phyloP scores from a whole-genome alignment of 2,113 vertebrate species.

The Cacatua alba region DNA sequence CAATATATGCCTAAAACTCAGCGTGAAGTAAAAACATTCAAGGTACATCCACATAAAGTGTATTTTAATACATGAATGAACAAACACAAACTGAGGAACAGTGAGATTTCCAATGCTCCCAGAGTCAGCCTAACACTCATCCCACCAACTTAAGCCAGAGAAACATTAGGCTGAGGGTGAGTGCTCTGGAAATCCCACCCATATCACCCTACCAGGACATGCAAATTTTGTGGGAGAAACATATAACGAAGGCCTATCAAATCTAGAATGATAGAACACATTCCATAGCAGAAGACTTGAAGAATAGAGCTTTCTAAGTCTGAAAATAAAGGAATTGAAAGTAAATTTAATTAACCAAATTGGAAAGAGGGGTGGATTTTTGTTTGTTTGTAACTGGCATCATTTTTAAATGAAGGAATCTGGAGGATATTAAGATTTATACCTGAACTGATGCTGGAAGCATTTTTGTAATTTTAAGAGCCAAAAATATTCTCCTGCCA shows the following conservation, averaged over 20 bases:
- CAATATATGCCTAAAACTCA: neutral
- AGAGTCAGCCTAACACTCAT: neutral
- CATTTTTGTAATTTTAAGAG: constrained; percentile 47
- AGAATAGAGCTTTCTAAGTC: neutral
- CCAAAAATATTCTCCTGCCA: constrained; percentile 64
- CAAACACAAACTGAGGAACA: fast-evolving
- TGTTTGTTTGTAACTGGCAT: constrained; percentile 52
- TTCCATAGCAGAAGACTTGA: neutral
- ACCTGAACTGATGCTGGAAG: constrained; percentile 60
- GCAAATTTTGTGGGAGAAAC: neutral
- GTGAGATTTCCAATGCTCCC: fast-evolving
- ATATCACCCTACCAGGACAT: fast-evolving
- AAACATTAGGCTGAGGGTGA: neutral
- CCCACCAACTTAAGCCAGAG: neutral
- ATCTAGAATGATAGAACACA: neutral
- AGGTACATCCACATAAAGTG: neutral
- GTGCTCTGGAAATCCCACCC: neutral
- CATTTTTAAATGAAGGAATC: constrained; percentile 50
- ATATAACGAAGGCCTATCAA: fast-evolving
- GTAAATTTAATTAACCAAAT: constrained; percentile 19
- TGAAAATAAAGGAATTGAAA: neutral
- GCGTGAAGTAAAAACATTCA: neutral
- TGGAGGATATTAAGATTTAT: constrained; percentile 69
- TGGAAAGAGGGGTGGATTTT: constrained; percentile 4
- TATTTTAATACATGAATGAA: fast-evolving